Evolutionary conservation across 2,888 invertebrate genomes (phyloP).

Genomic region (Melipona bicolor): DNA sequence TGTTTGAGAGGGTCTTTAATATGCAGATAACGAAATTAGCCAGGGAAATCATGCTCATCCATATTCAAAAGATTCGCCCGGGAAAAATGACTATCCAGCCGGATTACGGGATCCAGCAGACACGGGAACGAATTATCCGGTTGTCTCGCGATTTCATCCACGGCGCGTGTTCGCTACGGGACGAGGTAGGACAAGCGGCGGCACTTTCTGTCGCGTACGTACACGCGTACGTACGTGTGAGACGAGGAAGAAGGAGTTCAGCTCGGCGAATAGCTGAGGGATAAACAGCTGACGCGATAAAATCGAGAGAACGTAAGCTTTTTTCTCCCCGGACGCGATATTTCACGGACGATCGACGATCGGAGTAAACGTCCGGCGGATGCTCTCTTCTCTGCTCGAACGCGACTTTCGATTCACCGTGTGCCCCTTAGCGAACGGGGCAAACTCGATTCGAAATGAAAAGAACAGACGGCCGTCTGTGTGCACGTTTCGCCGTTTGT

Average conservation of each 20-base stretch:
- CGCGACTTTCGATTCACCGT: not conserved
- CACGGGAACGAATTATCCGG: constrained; percentile 36
- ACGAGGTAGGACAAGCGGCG: too few relatives aligned
- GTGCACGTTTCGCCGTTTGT: too few relatives aligned
- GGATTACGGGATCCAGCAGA: constrained; percentile 33
- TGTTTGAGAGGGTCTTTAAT: constrained; percentile 12
- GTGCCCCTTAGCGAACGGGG: too few relatives aligned
- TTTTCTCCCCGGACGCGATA: constrained; percentile 27
- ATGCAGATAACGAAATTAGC: constrained; percentile 14
- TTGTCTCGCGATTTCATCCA: not conserved
- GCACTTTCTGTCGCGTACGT: not conserved
- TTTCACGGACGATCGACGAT: constrained; percentile 53
- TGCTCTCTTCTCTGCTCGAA: not conserved
- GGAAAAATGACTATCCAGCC: constrained; percentile 27
- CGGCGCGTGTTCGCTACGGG: not conserved
- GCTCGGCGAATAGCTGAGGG: too few relatives aligned
- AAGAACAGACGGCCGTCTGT: not conserved
- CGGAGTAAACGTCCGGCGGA: constrained; percentile 27
- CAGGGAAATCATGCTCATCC: constrained; percentile 40
- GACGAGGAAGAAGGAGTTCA: not conserved
- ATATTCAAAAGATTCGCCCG: constrained; percentile 38
- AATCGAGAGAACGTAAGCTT: not conserved
- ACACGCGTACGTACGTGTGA: not conserved
- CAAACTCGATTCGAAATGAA: not conserved
- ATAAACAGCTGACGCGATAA: not conserved